A percentile compares a stretch with the other conserved stretches of the same genome.
phyloP scores from a whole-genome alignment of 35 echinoderm and acorn worm genomes.

The Stichopus chloronotus region DNA sequence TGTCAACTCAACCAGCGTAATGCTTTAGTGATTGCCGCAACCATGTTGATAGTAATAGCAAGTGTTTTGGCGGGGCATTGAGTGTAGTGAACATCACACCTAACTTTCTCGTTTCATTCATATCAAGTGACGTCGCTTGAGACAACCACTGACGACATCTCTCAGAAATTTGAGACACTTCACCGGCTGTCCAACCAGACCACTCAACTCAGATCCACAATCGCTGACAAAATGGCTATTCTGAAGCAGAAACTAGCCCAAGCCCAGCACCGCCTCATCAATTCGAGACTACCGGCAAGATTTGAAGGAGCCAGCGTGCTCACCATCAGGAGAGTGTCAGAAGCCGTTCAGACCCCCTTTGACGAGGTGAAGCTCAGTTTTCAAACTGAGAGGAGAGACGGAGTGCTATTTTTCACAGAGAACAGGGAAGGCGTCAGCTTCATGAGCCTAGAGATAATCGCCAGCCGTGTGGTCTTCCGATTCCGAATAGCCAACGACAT shows the following conservation, averaged over 20 bases:
- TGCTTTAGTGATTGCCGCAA: too few species aligned
- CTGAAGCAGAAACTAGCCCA: slow-evolving; percentile 74
- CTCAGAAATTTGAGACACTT: slow-evolving; percentile 59
- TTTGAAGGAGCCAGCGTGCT: slow-evolving; percentile 76
- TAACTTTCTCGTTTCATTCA: not conserved
- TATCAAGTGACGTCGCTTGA: slow-evolving; percentile 72
- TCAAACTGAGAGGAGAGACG: slow-evolving; percentile 76
- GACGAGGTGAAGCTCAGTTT: slow-evolving; percentile 78
- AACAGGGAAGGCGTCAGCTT: slow-evolving; percentile 56
- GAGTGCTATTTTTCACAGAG: slow-evolving; percentile 85
- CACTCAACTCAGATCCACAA: slow-evolving; percentile 58
- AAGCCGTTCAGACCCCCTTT: slow-evolving; percentile 36
- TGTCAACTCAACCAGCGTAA: too few species aligned
- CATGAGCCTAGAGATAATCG: slow-evolving; percentile 85
- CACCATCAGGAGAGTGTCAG: slow-evolving; percentile 29
- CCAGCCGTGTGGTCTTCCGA: slow-evolving; percentile 67
- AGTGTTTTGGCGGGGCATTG: too few species aligned
- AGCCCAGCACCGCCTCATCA: slow-evolving; percentile 76
- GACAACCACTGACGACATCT: slow-evolving; percentile 18
- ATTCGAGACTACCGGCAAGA: slow-evolving; percentile 83
- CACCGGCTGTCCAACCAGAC: slow-evolving; percentile 70
- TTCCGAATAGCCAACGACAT: slow-evolving; percentile 77
- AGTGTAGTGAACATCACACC: not conserved
- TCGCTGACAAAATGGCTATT: slow-evolving; percentile 70
- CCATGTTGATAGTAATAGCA: too few species aligned